Evolutionary conservation across 2,888 invertebrate species (phyloP), one percentile per base, ranked within the genome.

Genomic region (Dichetophora obliterata): DNA sequence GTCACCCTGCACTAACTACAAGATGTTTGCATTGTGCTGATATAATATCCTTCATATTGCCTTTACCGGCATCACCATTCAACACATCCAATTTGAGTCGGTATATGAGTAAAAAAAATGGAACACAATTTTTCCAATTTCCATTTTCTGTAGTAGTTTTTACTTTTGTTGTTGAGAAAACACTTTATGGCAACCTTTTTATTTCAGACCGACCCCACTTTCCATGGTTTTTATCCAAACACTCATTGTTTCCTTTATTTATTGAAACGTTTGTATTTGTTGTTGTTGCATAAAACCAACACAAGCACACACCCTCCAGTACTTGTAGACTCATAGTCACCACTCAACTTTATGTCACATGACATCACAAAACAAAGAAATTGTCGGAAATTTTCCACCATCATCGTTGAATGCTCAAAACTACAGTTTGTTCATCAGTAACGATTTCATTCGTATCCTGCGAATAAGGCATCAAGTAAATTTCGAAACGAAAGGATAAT

Each of bases 401-500:
- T 63, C 73, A 63, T 73, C 69, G 52, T 69, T 27, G 69, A 24
- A 31, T 50, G 31, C n/a, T n/a, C 31, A 71, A 54, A 54, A 37
- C n/a, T 27, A 54, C 3, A 70, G 70, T 27, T 31, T n/a, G n/a
- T n/a, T 50, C 31, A 57, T 34, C 54, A 19, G 34, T 22, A 54
- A 71, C 70, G 57, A 27, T 69, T 69, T 54, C n/a, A 48, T 71
- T 71, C n/a, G 52, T 54, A 54, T 52, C 34, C 34, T 34, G 27
- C 16, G 31, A 68, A 19, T 37, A 37, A 59, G 48, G 50, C 22
- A 31, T 16, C 19, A 73, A 31, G 74, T 27, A 65, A 52, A 75
- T 37, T 75, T 65, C 65, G 54, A 75, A 75, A 75, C 66, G 74
- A 65, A 75, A 66, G 66, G 66, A 75, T 75, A 75, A 75, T 75